Conservation (phyloP, 1,140 invertebrate genomes). For the Dreissena rostriformis region DNA sequence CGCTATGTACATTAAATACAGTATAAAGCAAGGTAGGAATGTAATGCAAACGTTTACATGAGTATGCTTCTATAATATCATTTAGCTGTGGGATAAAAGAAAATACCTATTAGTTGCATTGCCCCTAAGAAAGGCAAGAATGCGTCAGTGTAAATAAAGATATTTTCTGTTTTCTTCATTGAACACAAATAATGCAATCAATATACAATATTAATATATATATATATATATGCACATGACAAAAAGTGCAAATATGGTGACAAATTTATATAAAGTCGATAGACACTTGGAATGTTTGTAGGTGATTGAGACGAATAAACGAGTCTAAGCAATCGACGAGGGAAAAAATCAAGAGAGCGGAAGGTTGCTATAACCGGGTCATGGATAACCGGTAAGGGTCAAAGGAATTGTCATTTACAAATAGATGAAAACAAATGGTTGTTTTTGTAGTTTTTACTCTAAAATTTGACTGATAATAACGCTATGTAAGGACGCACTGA, state of each 20-base stretch:
- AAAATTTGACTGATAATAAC: neutral
- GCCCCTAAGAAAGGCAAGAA: too few species aligned
- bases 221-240: neutral
- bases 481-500: neutral
- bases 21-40: too few species aligned
- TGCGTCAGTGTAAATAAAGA: too few species aligned
- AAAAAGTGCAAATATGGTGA: neutral
- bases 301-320: neutral
- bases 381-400: conserved; percentile 19
- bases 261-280: neutral
- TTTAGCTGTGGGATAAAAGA: too few species aligned
- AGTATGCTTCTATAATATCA: too few species aligned
- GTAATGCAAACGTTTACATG: too few species aligned
- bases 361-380: conserved; percentile 19
- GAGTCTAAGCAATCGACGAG: too few species aligned
- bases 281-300: neutral
- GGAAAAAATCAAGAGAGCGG: conserved; percentile 5
- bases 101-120: too few species aligned
- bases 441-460: neutral
- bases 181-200: too few species aligned
- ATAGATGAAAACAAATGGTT: neutral
- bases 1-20: too few species aligned
- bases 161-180: too few species aligned
- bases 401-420: neutral
- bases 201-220: too few species aligned